Conservation (phyloP, 2,888 invertebrate species). For the Thymelicus lineola region DNA sequence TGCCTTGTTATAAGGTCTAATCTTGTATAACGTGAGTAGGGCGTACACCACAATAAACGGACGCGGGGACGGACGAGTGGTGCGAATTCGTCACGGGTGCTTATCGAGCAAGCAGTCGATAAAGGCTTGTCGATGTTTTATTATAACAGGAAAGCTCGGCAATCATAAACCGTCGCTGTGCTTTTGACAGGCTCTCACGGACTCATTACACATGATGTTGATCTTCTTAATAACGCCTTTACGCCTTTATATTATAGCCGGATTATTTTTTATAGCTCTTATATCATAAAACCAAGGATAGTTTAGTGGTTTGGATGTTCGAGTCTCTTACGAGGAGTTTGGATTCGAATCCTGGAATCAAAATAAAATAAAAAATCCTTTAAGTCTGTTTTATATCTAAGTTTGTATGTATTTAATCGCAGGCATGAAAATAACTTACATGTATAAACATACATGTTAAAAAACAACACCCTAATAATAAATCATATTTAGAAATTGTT, state of each 20-base stretch:
- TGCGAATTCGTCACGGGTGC: slow-evolving; percentile 84
- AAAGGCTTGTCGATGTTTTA: slow-evolving; percentile 80
- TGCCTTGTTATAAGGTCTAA: slow-evolving; percentile 28
- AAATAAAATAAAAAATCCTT: no score
- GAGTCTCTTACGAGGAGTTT: no score
- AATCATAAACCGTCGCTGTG: slow-evolving; percentile 68
- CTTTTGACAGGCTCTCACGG: slow-evolving; percentile 65
- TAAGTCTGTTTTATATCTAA: no score
- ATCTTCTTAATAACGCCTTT: slow-evolving; percentile 47
- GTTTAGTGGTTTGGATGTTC: background rate
- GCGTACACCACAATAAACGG: slow-evolving; percentile 45
- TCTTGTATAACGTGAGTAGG: slow-evolving; percentile 6
- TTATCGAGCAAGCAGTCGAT: slow-evolving; percentile 81
- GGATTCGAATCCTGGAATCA: no score
- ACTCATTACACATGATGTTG: slow-evolving; percentile 56
- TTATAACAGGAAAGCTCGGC: slow-evolving; percentile 70
- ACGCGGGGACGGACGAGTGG: slow-evolving; percentile 60
- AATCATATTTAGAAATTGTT: background rate
- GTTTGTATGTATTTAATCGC: no score
- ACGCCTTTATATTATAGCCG: slow-evolving; percentile 29
- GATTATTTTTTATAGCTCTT: slow-evolving; percentile 17
- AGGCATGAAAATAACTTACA: no score
- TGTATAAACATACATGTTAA: no score
- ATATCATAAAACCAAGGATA: background rate
- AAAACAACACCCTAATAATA: background rate